A percentile compares a stretch with the other conserved stretches of the same genome.
These are phyloP conservation scores for Euglossa dilemma DNA, from an alignment of 1,140 invertebrate genomes.

Conservation along the genomic window DNA sequence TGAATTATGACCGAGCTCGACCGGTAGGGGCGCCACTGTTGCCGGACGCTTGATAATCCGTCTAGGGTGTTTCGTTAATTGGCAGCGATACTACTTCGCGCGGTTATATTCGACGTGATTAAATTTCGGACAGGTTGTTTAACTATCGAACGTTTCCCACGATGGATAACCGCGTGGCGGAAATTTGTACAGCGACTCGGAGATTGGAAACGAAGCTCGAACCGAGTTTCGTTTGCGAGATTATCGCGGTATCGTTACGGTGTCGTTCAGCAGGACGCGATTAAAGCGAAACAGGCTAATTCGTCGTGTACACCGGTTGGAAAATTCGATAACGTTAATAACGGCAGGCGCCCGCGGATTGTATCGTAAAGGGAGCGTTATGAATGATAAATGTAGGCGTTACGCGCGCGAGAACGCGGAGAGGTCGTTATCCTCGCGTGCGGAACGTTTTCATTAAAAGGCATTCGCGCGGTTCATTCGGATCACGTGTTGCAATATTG, in stretches of 20 bases:
- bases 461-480: neutral
- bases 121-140: neutral
- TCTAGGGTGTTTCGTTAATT: neutral
- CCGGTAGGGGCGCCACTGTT: no score
- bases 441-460: constrained; percentile 23
- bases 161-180: no score
- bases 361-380: neutral
- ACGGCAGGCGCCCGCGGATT: neutral
- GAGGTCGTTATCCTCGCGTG: constrained; percentile 35
- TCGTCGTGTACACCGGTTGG: neutral
- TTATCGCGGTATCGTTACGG: neutral
- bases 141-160: neutral
- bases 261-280: neutral
- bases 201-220: neutral
- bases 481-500: constrained; percentile 16
- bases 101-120: neutral
- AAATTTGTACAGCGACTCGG: neutral
- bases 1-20: no score
- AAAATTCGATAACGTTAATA: constrained; percentile 23
- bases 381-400: constrained; percentile 32
- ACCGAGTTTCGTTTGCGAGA: neutral
- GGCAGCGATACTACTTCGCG: no score
- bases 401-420: constrained; percentile 19
- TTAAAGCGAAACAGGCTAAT: neutral
- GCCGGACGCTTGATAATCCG: neutral